A percentile compares a stretch with the other conserved stretches of the same genome.
Evolutionary conservation across 2,113 vertebrate genomes (phyloP).

Genomic region (Ursus arctos): DNA sequence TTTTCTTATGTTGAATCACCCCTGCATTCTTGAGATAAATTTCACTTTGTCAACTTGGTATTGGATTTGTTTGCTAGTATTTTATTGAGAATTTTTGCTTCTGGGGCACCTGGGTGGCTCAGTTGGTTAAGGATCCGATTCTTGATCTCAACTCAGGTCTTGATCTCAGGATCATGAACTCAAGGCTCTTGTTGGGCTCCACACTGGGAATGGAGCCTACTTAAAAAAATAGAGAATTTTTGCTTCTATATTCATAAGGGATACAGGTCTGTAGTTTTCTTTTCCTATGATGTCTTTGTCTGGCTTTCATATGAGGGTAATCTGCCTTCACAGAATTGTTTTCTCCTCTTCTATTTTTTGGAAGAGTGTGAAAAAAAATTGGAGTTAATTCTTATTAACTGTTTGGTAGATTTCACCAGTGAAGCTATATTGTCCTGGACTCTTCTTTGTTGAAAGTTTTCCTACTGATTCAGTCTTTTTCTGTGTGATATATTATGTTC

Average conservation of each 20-base stretch:
- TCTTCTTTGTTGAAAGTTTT: not conserved
- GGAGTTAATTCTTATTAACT: not conserved
- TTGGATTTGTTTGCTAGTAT: not conserved
- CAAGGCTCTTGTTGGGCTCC: not conserved
- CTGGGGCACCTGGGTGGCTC: not conserved
- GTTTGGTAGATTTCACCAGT: not conserved
- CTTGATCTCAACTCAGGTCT: not conserved
- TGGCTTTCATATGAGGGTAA: not conserved
- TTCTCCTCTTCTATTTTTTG: not conserved
- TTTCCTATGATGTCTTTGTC: not conserved
- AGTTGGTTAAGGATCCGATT: not conserved
- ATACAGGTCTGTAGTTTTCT: not conserved
- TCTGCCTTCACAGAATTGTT: not conserved
- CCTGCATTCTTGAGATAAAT: not conserved
- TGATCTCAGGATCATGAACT: not conserved
- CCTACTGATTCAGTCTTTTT: not conserved
- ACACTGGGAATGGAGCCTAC: not conserved
- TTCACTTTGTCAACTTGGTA: not conserved
- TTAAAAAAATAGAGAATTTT: not conserved
- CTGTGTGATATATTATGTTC: not conserved
- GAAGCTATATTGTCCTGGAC: not conserved
- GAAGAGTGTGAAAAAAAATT: not conserved
- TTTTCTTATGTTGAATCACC: not conserved
- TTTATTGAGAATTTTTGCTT: not conserved
- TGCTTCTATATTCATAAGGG: not conserved